Evolutionary conservation across 1,140 invertebrate species (phyloP).

Genomic region (Mesaphorura yosii): DNA sequence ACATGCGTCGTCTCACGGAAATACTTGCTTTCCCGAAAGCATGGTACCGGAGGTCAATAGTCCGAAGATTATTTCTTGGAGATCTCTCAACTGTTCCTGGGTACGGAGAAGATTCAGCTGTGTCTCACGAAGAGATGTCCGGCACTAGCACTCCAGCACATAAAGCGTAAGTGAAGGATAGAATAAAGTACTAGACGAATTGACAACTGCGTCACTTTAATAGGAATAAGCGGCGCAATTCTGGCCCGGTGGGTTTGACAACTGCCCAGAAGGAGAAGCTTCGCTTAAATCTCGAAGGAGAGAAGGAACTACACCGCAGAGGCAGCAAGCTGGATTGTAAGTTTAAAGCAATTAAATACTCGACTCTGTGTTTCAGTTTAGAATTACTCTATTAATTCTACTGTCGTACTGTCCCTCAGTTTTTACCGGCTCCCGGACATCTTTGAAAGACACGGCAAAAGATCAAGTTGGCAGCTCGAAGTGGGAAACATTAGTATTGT

Average conservation of each 20-base stretch:
- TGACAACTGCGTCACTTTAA: too few relatives aligned
- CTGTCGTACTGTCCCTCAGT: too few relatives aligned
- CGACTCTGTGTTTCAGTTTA: not conserved
- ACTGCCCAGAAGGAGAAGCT: slow-evolving; percentile 18
- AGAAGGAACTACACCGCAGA: slow-evolving; percentile 16
- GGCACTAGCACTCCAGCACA: slow-evolving; percentile 9
- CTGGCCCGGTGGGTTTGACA: slow-evolving; percentile 4
- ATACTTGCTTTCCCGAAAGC: slow-evolving; percentile 96
- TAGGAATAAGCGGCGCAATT: slow-evolving; percentile 23
- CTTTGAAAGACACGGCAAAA: slow-evolving; percentile 5
- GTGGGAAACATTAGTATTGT: slow-evolving; percentile 91
- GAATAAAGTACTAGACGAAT: too few relatives aligned
- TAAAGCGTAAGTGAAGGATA: too few relatives aligned
- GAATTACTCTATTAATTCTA: not conserved
- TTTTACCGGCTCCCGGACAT: slow-evolving; percentile 8
- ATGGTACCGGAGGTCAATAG: slow-evolving; percentile 89
- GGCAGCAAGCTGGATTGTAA: slow-evolving; percentile 21
- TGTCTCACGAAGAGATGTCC: slow-evolving; percentile 3
- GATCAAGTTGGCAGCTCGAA: slow-evolving; percentile 21
- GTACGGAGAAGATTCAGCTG: slow-evolving; percentile 39
- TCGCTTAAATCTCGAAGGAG: slow-evolving; percentile 18
- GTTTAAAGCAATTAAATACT: not conserved
- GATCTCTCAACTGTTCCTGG: slow-evolving; percentile 54
- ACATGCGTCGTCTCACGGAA: slow-evolving; percentile 93
- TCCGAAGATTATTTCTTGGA: slow-evolving; percentile 81